Base-by-base conservation (phyloP, 2,888 invertebrate genomes). In the Lamproptera curius region DNA sequence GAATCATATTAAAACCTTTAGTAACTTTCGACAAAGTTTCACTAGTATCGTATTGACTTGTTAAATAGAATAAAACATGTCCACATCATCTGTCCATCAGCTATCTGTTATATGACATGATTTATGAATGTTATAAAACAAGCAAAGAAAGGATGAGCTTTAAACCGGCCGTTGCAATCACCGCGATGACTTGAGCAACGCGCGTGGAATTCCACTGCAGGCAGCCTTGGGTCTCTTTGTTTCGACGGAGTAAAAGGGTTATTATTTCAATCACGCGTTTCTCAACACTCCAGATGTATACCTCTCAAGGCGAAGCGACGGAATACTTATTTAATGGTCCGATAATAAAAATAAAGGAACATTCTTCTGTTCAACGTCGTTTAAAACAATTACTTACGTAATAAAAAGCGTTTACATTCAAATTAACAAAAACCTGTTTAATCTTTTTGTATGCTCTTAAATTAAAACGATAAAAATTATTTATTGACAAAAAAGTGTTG, bases 191-290 rank as follows among this genome's bases (percentile, higher is more conserved):
- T 74, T 77, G 65, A 62, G 77, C 69, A 76, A 78, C 62, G 58
- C 63, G 53, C 65, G 58, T 63, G 61, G 68, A 72, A 73, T 73
- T 70, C 64, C 65, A 64, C 65, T n/a, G n/a, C n/a, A n/a, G 64
- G 70, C 60, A 69, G 67, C 76, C 76, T 77, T 78, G 71, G 67
- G 65, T 16, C 62, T 71, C 73, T 77, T 76, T 77, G 46, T 49
- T 44, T 49, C 43, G 49, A 20, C 31, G 39, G 14, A 43, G 39
- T 49, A 49, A 49, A 39, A 44, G 43, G 49, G 49, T 49, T 49
- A 43, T 43, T 40, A 49, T 40, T 35, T 28, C 43, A 49, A 44
- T 44, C 17, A 49, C 43, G 31, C 31, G 20, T 49, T 49, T 44
- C 49, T 31, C 28, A 42, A 46, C 35, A 42, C 46, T 42, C 9